These are phyloP conservation scores for Drosophila insularis DNA, from an alignment of 1,140 invertebrate genomes.

Conservation along the genomic window DNA sequence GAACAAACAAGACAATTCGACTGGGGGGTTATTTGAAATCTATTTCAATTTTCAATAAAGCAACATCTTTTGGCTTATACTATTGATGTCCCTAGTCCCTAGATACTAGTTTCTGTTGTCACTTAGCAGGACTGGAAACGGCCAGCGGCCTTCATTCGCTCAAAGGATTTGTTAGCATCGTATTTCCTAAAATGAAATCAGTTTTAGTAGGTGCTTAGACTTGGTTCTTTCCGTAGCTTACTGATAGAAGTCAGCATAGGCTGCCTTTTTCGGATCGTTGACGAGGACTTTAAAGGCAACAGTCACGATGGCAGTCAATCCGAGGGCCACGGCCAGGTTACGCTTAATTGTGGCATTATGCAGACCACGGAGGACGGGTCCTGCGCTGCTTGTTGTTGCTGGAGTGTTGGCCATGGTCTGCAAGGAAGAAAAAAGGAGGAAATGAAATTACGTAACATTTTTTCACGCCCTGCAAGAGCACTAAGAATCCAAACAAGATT, in stretches of 20 bases:
- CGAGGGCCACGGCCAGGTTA: constrained; percentile 77
- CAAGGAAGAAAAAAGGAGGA: constrained; percentile 24
- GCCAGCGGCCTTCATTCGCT: constrained; percentile 84
- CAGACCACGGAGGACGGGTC: constrained; percentile 76
- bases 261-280: constrained; percentile 83
- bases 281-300: constrained; percentile 72
- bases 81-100: constrained; percentile 34
- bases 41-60: constrained; percentile 68
- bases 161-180: constrained; percentile 84
- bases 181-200: constrained; percentile 83
- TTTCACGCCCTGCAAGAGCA: background rate
- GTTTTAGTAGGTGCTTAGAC: constrained; percentile 10
- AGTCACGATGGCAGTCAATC: constrained; percentile 65
- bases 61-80: constrained; percentile 69
- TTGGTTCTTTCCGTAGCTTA: constrained; percentile 46
- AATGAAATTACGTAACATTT: constrained; percentile 63
- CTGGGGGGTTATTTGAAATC: constrained; percentile 50
- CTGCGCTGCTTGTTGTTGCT: constrained; percentile 66
- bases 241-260: constrained; percentile 85
- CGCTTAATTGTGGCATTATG: constrained; percentile 80
- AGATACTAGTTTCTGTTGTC: background rate
- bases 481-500: background rate
- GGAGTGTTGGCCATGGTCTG: constrained; percentile 70
- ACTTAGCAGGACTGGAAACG: constrained; percentile 83
- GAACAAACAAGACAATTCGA: constrained; percentile 24